Evolutionary conservation across 2,113 vertebrate genomes (phyloP).

Genomic region (Odocoileus virginianus): DNA sequence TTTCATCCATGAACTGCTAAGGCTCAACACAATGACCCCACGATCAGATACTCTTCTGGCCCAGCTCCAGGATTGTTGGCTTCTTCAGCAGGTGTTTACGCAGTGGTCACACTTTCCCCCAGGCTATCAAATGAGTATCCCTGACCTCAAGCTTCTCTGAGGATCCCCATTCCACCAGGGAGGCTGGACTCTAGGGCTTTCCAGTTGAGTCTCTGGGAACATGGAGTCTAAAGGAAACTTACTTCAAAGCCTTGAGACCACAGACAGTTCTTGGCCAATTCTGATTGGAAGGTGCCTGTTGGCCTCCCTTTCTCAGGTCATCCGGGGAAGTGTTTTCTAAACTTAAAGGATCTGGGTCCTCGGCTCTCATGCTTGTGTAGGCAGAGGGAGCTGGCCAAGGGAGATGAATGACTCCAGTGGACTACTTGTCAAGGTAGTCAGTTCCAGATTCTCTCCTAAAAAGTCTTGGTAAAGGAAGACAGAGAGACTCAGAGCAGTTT

Average conservation of each 20-base stretch:
- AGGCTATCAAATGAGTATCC: background rate
- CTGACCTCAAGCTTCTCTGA: background rate
- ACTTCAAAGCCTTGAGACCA: background rate
- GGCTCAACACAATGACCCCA: fast-evolving
- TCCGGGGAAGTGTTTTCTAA: background rate
- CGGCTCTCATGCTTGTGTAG: background rate
- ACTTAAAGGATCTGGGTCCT: background rate
- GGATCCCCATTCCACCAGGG: background rate
- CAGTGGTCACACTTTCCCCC: background rate
- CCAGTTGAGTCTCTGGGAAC: background rate
- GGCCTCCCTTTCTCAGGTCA: background rate
- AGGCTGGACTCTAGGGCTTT: background rate
- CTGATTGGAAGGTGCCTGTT: background rate
- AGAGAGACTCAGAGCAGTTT: background rate
- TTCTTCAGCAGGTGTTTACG: background rate
- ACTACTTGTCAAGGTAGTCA: background rate
- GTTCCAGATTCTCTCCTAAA: background rate
- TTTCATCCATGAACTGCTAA: background rate
- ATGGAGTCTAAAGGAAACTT: background rate
- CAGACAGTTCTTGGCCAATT: background rate
- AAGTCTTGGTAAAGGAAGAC: background rate
- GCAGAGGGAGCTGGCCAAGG: background rate
- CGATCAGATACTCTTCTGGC: background rate
- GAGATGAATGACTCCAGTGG: background rate
- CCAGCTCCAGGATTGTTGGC: background rate